phyloP scores from a whole-genome alignment of 2,113 vertebrate genomes.

The Hippotragus niger region DNA sequence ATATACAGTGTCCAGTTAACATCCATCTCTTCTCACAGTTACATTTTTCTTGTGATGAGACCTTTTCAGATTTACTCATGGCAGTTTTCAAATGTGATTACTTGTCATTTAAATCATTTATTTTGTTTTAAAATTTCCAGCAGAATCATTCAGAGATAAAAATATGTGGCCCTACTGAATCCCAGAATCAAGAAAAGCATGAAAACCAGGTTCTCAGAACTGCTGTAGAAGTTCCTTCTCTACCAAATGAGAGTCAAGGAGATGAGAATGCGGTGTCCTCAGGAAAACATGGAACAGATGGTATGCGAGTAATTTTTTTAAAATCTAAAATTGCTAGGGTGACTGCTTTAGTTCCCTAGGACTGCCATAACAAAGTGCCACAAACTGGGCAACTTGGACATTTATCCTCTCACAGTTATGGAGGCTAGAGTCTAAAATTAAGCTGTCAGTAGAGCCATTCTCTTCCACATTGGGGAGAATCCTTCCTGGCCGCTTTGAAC shows the following conservation, averaged over 20 bases:
- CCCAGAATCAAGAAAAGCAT: background rate
- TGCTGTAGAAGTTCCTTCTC: background rate
- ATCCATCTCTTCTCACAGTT: background rate
- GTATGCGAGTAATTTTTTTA: slow-evolving; percentile 50
- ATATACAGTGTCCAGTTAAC: background rate
- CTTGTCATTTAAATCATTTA: background rate
- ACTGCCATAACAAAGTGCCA: background rate
- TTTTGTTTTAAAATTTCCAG: slow-evolving; percentile 52
- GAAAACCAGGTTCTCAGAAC: slow-evolving; percentile 23
- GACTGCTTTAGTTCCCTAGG: background rate
- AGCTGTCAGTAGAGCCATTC: background rate
- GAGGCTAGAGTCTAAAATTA: background rate
- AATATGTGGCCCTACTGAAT: slow-evolving; percentile 46
- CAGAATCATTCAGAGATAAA: slow-evolving; percentile 69
- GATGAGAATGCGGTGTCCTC: background rate
- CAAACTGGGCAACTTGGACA: background rate
- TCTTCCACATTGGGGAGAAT: background rate
- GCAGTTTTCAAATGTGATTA: background rate
- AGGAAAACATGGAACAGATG: background rate
- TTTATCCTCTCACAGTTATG: background rate
- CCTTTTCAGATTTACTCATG: background rate
- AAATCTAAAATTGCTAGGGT: background rate
- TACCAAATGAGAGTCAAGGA: background rate
- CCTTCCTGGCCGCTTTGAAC: background rate
- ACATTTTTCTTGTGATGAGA: background rate